Base-by-base conservation (phyloP, 1,140 invertebrate species). In the Steinernema feltiae region DNA sequence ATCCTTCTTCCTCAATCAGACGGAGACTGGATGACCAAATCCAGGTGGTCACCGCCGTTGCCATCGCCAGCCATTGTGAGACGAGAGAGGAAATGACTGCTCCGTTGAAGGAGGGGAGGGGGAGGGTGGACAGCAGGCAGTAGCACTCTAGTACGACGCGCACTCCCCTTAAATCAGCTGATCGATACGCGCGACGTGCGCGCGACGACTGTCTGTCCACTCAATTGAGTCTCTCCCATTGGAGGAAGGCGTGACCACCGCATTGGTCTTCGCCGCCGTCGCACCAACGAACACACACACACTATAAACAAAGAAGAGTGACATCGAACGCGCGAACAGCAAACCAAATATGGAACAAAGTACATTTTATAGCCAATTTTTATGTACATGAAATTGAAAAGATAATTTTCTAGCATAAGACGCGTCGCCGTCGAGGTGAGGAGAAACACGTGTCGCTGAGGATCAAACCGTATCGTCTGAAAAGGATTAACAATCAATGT, bases 191-290 rank as follows among this genome's bases (percentile, higher is more conserved):
- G 53, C 24, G 41, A 46, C 41, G 53, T 21, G 53, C 35, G 35
- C 7, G 35, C 35, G 35, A 18, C 7, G 35, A 18, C 15, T 21
- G 53, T 15, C 53, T 63, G 53, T 63, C 53, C 53, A 63, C 53
- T 63, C 53, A 27, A 27, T 63, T 63, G 15, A 63, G 53, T 63
- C 7, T 7, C 24, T 7, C 53, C 7, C 7, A 46, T 7, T 46
- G n/a, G 7, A 21, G 53, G 53, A 63, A 63, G 53, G 53, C 53
- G 53, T 63, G 53, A 63, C 53, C 53, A 63, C n/a, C n/a, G n/a
- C n/a, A n/a, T n/a, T n/a, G n/a, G n/a, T n/a, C n/a, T n/a, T n/a
- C n/a, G n/a, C n/a, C n/a, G n/a, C n/a, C n/a, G n/a, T n/a, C n/a
- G n/a, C n/a, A n/a, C n/a, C n/a, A n/a, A n/a, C n/a, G n/a, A n/a